Evolutionary conservation across 2,888 invertebrate species (phyloP).

Genomic region (Parnassius glacialis): DNA sequence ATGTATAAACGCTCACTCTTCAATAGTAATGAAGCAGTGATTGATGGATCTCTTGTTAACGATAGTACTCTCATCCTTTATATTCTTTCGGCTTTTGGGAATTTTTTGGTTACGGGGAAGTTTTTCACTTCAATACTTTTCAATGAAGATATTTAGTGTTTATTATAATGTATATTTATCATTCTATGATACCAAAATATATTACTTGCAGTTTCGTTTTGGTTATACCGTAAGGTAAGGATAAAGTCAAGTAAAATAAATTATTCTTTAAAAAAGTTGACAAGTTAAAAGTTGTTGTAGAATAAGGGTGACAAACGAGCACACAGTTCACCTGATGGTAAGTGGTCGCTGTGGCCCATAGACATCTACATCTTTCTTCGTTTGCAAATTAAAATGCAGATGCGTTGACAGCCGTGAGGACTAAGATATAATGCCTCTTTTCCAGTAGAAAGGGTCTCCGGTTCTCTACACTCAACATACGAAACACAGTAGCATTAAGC

Average conservation of each 20-base stretch:
- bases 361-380: too few species aligned
- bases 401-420: too few species aligned
- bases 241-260: background rate
- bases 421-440: too few species aligned
- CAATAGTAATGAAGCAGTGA: constrained; percentile 49
- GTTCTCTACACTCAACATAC: too few species aligned
- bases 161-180: constrained; percentile 28
- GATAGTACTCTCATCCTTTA: constrained; percentile 46
- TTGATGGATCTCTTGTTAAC: constrained; percentile 44
- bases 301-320: too few species aligned
- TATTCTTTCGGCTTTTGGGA: constrained; percentile 38
- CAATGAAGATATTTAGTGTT: constrained; percentile 30
- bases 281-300: too few species aligned
- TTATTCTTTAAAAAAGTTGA: background rate
- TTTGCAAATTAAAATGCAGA: too few species aligned
- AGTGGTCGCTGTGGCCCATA: too few species aligned
- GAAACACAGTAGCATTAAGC: too few species aligned
- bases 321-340: too few species aligned
- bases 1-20: constrained; percentile 32
- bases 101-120: constrained; percentile 41
- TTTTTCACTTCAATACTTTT: constrained; percentile 39
- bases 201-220: constrained; percentile 3
- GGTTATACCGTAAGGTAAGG: background rate
- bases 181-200: constrained; percentile 28
- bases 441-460: too few species aligned